A percentile compares a stretch with the other conserved stretches of the same genome.
Conservation (phyloP, 2,797 vertebrate species). For the Xerus rutilus region DNA sequence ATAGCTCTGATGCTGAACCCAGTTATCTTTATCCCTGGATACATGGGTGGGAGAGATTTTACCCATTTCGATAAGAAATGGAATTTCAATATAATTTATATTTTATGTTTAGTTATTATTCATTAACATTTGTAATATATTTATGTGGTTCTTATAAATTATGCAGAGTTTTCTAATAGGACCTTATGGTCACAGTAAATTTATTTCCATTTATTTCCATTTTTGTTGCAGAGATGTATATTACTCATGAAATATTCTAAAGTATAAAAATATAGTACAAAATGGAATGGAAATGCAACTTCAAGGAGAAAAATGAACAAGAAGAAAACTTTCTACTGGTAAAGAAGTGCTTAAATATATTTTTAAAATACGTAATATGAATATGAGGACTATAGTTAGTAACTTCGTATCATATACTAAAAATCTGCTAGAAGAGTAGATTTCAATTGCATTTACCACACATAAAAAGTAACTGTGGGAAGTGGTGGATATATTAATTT, state of each 20-base stretch:
- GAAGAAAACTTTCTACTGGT: not conserved
- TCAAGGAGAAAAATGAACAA: constrained; percentile 46
- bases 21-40: not conserved
- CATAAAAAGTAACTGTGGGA: not conserved
- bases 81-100: constrained; percentile 30
- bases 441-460: not conserved
- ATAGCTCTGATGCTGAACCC: not conserved
- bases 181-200: not conserved
- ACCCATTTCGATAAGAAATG: constrained; percentile 6
- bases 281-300: constrained; percentile 27
- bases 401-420: not conserved
- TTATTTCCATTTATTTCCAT: constrained; percentile 12
- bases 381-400: not conserved
- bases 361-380: not conserved
- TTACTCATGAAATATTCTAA: constrained; percentile 32
- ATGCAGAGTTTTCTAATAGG: constrained; percentile 27
- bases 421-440: not conserved
- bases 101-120: constrained; percentile 48
- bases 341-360: not conserved
- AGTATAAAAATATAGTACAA: constrained; percentile 8
- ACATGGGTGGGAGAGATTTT: not conserved
- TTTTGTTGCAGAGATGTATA: constrained; percentile 12
- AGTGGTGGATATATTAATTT: not conserved
- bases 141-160: constrained; percentile 26
- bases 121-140: constrained; percentile 2